Base-by-base conservation (phyloP, 2,888 invertebrate species). In the Troides helena region DNA sequence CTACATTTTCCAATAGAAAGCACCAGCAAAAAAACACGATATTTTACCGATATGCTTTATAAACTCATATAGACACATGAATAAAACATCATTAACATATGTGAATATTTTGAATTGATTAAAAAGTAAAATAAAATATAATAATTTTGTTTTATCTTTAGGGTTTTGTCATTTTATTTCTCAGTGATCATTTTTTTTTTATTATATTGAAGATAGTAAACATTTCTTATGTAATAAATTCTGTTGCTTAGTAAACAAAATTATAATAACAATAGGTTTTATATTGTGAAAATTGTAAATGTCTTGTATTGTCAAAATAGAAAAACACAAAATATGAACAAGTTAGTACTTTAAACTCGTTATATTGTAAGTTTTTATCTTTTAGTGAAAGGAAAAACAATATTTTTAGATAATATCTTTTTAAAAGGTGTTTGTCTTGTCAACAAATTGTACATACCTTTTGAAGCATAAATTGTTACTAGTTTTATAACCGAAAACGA, bases 321-420 rank as follows among this genome's bases (percentile, higher is more conserved):
- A 58, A 59, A 65, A 66, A 61, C 53, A 36, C 50, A 17, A 36
- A 60, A 53, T 39, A n/a, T 66, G 60, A 66, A 65, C 50, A 65
- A 30, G 65, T 65, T 60, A 65, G 58, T 65, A 60, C 61, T 67
- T 62, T 57, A 56, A 60, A 30, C 8, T 14, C 7, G 18, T 61
- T 21, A 57, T 21, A 57, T 57, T 57, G 10, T 57, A 57, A 8
- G n/a, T 57, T 14, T 17, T 50, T 39, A 53, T 17, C 17, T 53
- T 57, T 57, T 21, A 57, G n/a, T 4, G 18, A 50, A 14, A 12
- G 17, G 14, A 50, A 50, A 10, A 10, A 39, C 7, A 8, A 39
- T 39, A 7, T 10, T 10, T 39, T 8, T 39, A 8, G 10, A 8
- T 8, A 39, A 39, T 39, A 39, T 8, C 39, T 39, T 10, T 39